Evolutionary conservation across 2,888 invertebrate species (phyloP).

Genomic region (Hoplodrina blanda): DNA sequence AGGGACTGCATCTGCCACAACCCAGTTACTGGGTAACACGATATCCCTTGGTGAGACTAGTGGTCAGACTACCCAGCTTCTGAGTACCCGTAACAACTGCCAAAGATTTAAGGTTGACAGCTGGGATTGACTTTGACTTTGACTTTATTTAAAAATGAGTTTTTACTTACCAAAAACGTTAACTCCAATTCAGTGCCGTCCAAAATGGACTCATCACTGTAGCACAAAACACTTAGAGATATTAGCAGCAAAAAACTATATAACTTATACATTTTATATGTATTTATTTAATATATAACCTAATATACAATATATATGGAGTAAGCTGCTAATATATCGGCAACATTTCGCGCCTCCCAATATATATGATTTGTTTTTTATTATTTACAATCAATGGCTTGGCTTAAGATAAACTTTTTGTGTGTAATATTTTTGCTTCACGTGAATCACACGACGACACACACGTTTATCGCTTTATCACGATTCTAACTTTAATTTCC

Average conservation of each 20-base stretch:
- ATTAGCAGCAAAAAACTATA: slow-evolving; percentile 31
- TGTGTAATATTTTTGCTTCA: background rate
- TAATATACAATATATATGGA: slow-evolving; percentile 1
- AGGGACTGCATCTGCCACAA: too few species aligned
- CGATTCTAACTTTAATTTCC: background rate
- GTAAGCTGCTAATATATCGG: slow-evolving; percentile 21
- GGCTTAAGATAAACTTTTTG: slow-evolving; percentile 18
- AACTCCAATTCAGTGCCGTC: slow-evolving; percentile 66
- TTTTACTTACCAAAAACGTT: slow-evolving; percentile 69
- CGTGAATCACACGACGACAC: slow-evolving; percentile 22
- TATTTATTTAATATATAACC: background rate
- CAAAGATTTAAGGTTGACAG: too few species aligned
- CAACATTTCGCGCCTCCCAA: background rate
- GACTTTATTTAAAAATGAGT: too few species aligned
- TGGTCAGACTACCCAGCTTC: too few species aligned
- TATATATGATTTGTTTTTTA: slow-evolving; percentile 42
- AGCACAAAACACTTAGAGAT: slow-evolving; percentile 16
- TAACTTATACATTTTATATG: slow-evolving; percentile 27
- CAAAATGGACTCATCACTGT: slow-evolving; percentile 44
- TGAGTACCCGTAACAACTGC: too few species aligned
- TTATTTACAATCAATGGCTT: slow-evolving; percentile 11
- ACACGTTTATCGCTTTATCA: slow-evolving; percentile 19
- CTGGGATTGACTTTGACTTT: too few species aligned
- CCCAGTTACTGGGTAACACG: too few species aligned
- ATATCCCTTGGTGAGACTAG: too few species aligned